Evolutionary conservation across 2,113 vertebrate species (phyloP).

Genomic region (Athene cunicularia): DNA sequence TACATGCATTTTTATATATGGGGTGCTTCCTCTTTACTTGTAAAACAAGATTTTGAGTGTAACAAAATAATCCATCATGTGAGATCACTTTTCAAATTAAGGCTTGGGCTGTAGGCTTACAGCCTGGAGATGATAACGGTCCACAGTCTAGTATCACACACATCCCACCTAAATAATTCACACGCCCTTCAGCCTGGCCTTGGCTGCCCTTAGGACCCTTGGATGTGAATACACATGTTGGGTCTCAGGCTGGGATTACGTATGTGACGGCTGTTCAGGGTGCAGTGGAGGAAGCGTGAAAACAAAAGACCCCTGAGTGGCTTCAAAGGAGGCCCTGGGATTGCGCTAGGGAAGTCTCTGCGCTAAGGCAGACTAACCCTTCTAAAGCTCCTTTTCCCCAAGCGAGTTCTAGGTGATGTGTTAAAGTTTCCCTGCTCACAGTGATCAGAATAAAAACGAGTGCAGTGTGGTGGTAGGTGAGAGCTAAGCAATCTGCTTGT

Average conservation of each 20-base stretch:
- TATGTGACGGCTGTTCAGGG: background rate
- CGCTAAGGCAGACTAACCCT: background rate
- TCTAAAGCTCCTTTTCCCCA: background rate
- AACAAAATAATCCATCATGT: background rate
- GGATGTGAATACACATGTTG: background rate
- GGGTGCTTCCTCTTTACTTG: background rate
- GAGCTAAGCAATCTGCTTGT: background rate
- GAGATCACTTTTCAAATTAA: background rate
- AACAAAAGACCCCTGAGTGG: slow-evolving; percentile 7
- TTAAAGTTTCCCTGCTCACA: background rate
- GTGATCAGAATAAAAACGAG: background rate
- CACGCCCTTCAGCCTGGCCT: background rate
- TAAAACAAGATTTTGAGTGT: background rate
- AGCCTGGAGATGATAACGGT: background rate
- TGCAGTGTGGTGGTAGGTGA: background rate
- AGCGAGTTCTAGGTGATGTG: background rate
- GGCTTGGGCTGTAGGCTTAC: background rate
- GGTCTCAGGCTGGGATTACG: background rate
- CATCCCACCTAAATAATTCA: background rate
- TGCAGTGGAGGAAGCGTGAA: background rate
- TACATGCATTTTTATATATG: background rate
- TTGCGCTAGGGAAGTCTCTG: rapidly evolving
- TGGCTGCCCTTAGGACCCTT: background rate
- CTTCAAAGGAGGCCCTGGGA: background rate
- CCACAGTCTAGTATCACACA: background rate